phyloP scores from a whole-genome alignment of 1,140 invertebrate species.

The Araneus ventricosus region DNA sequence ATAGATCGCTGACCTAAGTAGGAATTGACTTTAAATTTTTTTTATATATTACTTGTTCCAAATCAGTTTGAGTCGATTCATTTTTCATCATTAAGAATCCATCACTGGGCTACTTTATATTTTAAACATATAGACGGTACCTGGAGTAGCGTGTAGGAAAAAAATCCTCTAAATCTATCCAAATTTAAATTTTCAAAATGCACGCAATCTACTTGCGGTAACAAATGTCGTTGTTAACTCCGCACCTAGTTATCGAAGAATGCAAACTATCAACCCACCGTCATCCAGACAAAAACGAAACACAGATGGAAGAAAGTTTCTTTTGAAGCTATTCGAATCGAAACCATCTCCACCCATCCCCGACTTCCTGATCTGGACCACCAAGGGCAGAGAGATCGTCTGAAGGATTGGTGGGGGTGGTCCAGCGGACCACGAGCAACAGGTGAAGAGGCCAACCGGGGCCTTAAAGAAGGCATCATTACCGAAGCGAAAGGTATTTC shows the following conservation, averaged over 20 bases:
- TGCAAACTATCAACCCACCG: neutral
- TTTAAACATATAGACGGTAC: no score
- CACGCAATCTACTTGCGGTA: neutral
- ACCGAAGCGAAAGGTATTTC: constrained; percentile 17
- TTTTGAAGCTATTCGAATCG: neutral
- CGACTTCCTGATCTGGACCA: constrained; percentile 56
- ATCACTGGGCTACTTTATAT: no score
- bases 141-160: no score
- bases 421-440: neutral
- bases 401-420: constrained; percentile 47
- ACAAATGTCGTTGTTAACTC: neutral
- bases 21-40: no score
- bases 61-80: no score
- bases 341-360: constrained; percentile 19
- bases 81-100: no score
- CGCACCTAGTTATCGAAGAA: neutral
- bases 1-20: no score
- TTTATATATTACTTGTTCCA: no score
- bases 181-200: neutral
- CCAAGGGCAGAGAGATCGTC: constrained; percentile 39
- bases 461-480: constrained; percentile 45
- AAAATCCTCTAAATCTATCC: no score
- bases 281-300: neutral
- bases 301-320: neutral
- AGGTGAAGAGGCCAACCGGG: constrained; percentile 47